Base-by-base conservation (phyloP, 2,797 vertebrate genomes). In the Vespertilio murinus region DNA sequence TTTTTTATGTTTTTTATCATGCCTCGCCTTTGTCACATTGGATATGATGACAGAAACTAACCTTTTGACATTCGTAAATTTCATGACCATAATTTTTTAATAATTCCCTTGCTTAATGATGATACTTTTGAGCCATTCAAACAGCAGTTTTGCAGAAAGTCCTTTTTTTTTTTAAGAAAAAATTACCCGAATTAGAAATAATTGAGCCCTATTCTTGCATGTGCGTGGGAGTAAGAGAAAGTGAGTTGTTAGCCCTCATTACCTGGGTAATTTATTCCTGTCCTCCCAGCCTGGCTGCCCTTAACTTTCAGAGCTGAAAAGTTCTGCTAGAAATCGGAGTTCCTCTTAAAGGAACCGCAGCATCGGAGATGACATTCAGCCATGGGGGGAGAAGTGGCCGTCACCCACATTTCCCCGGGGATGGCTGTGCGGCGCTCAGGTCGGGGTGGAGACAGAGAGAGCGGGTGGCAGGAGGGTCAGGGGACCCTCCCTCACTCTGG, bases 211-310 rank as follows among this genome's bases (percentile, higher is more conserved):
- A 93, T 96, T 96, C 96, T 95, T 52, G 65, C 13, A 25, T 91
- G 73, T 87, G 90, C 90, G 81, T 71, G 93, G 69, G 95, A 95
- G 96, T 81, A 73, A 70, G 84, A 93, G 94, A 96, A 94, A 95
- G 94, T 86, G 96, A 92, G 96, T 95, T 77, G 95, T 95, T 95
- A 93, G 96, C 96, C 93, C 95, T 97, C 96, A 97, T 97, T 97
- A 96, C 94, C 94, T 90, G 88, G 95, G 95, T 97, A 97, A 96
- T 96, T 97, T 97, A 97, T 97, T 96, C 95, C 96, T 96, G 91
- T 97, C 93, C 95, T 94, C 93, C 95, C 95, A 96, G 18, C 0
- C 93, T 97, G 88, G 38, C 69, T 96, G 23, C 35, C 71, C 92
- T 97, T 97, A 71, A 9, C 22, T 9, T 97, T 96, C 80, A 69